A percentile compares a stretch with the other conserved stretches of the same genome.
phyloP scores from a whole-genome alignment of 2,113 vertebrate species.

The Hemibagrus wyckioides region DNA sequence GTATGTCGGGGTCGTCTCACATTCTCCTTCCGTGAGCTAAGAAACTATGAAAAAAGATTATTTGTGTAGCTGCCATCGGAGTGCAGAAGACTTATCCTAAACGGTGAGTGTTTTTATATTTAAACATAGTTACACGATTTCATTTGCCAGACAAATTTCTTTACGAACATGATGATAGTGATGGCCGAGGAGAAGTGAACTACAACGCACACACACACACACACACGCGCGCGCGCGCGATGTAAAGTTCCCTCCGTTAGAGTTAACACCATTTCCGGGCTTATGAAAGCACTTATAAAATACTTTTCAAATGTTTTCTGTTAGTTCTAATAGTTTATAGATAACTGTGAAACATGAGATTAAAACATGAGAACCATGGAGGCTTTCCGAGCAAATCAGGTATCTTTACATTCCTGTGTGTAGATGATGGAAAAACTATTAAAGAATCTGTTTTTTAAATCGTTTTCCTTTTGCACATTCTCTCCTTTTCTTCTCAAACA shows the following conservation, averaged over 20 bases:
- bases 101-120: constrained; percentile 28
- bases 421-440: neutral
- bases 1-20: neutral
- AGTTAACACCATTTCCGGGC: neutral
- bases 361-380: neutral
- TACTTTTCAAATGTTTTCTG: neutral
- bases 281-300: no score
- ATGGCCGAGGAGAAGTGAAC: neutral
- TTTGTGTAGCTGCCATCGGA: constrained; percentile 35
- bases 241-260: neutral
- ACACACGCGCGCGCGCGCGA: neutral
- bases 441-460: neutral
- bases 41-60: constrained; percentile 44
- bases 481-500: neutral
- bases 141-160: neutral
- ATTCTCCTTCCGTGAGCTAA: neutral
- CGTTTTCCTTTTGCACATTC: neutral
- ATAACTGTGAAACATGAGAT: neutral
- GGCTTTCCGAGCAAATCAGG: neutral
- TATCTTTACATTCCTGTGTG: neutral
- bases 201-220: neutral
- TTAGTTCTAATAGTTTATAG: neutral
- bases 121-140: neutral
- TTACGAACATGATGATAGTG: neutral
- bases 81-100: constrained; percentile 27